Base-by-base conservation (phyloP, 1,140 invertebrate genomes). In the Homarus americanus region DNA sequence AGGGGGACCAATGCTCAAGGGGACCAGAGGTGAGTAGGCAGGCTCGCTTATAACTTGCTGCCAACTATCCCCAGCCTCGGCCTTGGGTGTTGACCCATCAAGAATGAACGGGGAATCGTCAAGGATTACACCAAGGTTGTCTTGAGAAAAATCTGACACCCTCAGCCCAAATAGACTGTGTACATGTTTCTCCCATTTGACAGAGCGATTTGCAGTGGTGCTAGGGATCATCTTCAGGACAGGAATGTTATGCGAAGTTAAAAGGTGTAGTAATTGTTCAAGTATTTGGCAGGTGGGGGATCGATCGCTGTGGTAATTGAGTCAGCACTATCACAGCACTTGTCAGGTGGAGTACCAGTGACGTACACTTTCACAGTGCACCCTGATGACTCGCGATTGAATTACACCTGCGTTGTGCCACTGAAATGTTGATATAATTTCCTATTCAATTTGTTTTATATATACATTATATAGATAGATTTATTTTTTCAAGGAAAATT, bases 51-150 rank as follows among this genome's bases (percentile, higher is more conserved):
- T 20, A 32, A 1, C n/a, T 36, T 79, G 58, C 40, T 69, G 17
- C 58, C 87, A 83, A 15, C 49, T 36, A 1, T 40, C 53, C 3
- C 72, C 80, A 5, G 32, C 38, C 72, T 75, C 49, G 9, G 53
- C 72, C 12, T 53, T 15, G n/a, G 41, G 66, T 17, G 24, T 24
- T 1, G 44, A 84, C 0, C 49, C 87, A 4, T 90, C 44, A 28
- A 90, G 36, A 69, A 90, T 75, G 72, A 90, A 90, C 7, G 87
- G 87, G 38, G 78, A 84, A n/a, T 90, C 82, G 78, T 90, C 87
- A 15, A 90, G 69, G 53, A 36, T 90, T 40, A 90, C 87, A 32
- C 72, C 72, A 15, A 24, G 44, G 0, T 38, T 73, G 7, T 89
- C 87, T 63, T 53, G 87, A 24, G 38, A 24, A 15, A 73, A 75